Base-by-base conservation (phyloP, 2,888 invertebrate species). In the Epiblema foenella region DNA sequence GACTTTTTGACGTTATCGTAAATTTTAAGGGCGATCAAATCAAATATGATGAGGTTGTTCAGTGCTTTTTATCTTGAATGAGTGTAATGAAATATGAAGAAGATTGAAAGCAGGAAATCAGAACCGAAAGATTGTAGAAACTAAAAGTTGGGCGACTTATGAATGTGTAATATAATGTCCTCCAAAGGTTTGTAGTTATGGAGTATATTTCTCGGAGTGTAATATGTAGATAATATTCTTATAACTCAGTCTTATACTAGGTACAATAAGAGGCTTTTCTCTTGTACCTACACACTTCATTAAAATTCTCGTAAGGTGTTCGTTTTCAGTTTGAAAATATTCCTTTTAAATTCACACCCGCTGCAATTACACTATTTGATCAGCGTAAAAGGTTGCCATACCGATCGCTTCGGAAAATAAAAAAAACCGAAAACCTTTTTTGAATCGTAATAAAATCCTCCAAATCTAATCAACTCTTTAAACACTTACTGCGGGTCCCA, bases 1-100 rank as follows among this genome's bases (percentile, higher is more conserved):
- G 79, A 78, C 78, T 77, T 74, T 67, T 75, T 81, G 82, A 81
- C 82, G 81, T 80, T 83, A 83, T 85, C 84, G 71, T 70, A 60
- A 59, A 70, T 66, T 60, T 59, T 54, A 49, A 70, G 70, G 49
- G 70, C 24, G 63, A 70, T 65, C 65, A 46, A 58, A 70, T 65
- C 65, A 46, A 58, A 65, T 59, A 59, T 69, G 64, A 62, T 59
- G 46, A 57, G 63, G 46, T 33, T 46, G 69, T 59, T 59, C 18
- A 63, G 37, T 62, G n/a, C n/a, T n/a, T 57, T 56, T 56, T 42
- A 33, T 63, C 51, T 63, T 56, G n/a, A 46, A 46, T 58, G 18
- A 37, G 7, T 46, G 15, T 46, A 46, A 46, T 46, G 46, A 46
- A 46, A 46, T 4, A 46, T 46, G 8, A n/a, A 46, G 46, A 46